Percentiles rank a stretch among this genome's conserved stretches.
phyloP scores from a whole-genome alignment of 2,113 vertebrate species.

The Triplophysa tibetana region DNA sequence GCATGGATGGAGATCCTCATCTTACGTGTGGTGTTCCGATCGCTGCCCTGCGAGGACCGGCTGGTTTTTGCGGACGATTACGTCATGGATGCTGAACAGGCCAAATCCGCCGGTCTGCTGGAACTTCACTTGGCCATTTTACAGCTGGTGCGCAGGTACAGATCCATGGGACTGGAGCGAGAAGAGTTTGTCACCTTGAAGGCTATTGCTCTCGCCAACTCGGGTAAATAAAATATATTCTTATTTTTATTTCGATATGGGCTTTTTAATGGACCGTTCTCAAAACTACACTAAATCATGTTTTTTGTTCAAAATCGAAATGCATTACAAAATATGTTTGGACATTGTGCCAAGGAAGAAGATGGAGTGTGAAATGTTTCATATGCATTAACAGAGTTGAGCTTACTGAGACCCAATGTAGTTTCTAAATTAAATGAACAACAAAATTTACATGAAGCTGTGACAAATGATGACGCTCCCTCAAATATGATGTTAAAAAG shows the following conservation, averaged over 20 bases:
- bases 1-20: slow-evolving; percentile 99
- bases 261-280: neutral
- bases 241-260: too few relatives aligned
- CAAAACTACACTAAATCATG: neutral
- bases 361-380: too few relatives aligned
- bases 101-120: slow-evolving; percentile 91
- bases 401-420: too few relatives aligned
- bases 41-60: slow-evolving; percentile 89
- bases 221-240: slow-evolving; percentile 73
- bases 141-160: slow-evolving; percentile 96
- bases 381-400: too few relatives aligned
- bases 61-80: slow-evolving; percentile 98
- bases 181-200: slow-evolving; percentile 98
- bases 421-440: too few relatives aligned
- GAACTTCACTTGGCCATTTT: slow-evolving; percentile 96
- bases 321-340: too few relatives aligned
- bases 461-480: too few relatives aligned
- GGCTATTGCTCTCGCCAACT: slow-evolving; percentile 97
- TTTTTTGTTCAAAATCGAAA: too few relatives aligned
- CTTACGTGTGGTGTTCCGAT: slow-evolving; percentile 93
- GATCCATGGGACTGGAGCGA: slow-evolving; percentile 92
- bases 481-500: neutral
- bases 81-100: slow-evolving; percentile 96
- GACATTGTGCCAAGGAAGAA: too few relatives aligned
- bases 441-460: too few relatives aligned